phyloP scores from a whole-genome alignment of 2,113 vertebrate genomes.

The Todiramphus saurophagus region DNA sequence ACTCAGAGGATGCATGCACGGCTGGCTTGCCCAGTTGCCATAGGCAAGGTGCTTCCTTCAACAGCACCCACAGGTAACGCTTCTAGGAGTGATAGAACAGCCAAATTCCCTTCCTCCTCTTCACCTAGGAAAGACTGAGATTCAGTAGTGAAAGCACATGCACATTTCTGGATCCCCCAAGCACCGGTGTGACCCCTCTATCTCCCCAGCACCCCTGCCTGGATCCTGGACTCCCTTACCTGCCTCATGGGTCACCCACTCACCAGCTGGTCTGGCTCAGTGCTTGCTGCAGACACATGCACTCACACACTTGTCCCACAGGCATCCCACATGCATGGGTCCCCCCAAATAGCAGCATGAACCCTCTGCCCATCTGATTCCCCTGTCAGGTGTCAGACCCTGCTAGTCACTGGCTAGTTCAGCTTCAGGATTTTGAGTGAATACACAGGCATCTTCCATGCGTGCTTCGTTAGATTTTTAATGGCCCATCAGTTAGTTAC shows the following conservation, averaged over 20 bases:
- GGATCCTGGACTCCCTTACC: not conserved
- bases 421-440: not conserved
- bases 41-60: not conserved
- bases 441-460: not conserved
- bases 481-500: not conserved
- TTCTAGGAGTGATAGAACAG: not conserved
- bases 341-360: not conserved
- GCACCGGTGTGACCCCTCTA: not conserved
- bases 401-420: not conserved
- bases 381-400: not conserved
- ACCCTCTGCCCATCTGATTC: not conserved
- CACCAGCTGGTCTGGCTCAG: not conserved
- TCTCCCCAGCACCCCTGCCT: fast-evolving
- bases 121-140: fast-evolving
- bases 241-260: not conserved
- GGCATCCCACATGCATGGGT: not conserved
- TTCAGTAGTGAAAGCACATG: fast-evolving
- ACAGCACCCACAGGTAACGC: fast-evolving
- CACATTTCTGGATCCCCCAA: not conserved
- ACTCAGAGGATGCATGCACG: fast-evolving
- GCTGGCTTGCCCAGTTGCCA: not conserved
- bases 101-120: not conserved
- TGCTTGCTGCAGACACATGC: not conserved
- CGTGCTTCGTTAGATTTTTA: fast-evolving
- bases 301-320: not conserved